Evolutionary conservation across 2,797 vertebrate genomes (phyloP), one percentile per base, ranked within the genome.

Genomic region (Xenops minutus): DNA sequence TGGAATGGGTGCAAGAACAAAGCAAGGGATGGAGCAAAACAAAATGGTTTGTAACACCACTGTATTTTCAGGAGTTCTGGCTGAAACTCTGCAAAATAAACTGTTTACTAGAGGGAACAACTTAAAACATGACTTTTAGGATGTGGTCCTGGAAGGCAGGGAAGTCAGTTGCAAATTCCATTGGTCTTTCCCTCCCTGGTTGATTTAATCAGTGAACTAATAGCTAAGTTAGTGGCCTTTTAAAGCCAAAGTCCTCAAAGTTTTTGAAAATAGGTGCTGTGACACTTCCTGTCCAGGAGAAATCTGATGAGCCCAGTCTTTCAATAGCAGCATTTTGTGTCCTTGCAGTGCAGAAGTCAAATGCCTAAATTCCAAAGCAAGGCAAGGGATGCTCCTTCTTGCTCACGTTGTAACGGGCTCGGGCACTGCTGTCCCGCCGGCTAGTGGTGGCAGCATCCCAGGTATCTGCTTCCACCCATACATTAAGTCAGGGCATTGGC

Each of bases 401-500:
- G 61, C 64, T 68, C 32, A 32, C 3, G 3, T 89, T 87, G 69
- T 66, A 58, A 69, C 0, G 3, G 88, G 59, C 82, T 88, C 8
- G 2, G 82, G 61, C 71, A 74, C 19, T 75, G 83, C 73, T 86
- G 87, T 78, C 84, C 85, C 5, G 0, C 80, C 1, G 5, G 78
- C 67, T 82, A 18, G 56, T 21, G 68, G 72, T 80, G 73, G 72
- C 88, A 80, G 5, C 79, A 74, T 67, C 93, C 88, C 61, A 71
- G 85, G 82, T 94, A 64, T 69, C 90, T 92, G 52, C 95, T 94
- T 94, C 88, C 80, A 73, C 59, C 91, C 91, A 62, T 94, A 14
- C 55, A 30, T 87, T 81, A 52, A 71, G n/a, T 76, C 71, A 94
- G 59, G 81, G 73, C 85, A 75, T 54, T 3, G 10, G 36, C 94